A percentile compares a stretch with the other conserved stretches of the same genome.
phyloP scores from a whole-genome alignment of 2,797 vertebrate species.

The Gambelia wislizenii region DNA sequence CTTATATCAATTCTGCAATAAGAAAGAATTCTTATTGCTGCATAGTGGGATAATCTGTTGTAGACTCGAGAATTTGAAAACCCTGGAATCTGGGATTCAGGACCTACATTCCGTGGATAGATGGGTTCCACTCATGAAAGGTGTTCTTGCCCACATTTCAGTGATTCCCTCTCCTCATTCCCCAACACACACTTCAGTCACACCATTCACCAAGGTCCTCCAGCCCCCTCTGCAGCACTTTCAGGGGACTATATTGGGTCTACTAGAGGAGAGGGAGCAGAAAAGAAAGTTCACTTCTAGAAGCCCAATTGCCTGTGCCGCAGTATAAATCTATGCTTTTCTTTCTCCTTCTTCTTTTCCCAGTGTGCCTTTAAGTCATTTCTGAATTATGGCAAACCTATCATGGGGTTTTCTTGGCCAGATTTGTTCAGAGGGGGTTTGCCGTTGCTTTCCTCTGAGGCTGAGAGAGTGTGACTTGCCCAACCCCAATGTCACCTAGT shows the following conservation, averaged over 20 bases:
- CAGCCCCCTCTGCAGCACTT: neutral
- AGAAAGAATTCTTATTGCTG: neutral
- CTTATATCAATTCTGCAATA: neutral
- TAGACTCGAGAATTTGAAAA: neutral
- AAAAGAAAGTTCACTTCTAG: neutral
- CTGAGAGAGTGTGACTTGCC: no score
- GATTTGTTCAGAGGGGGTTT: no score
- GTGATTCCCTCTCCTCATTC: neutral
- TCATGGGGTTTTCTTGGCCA: no score
- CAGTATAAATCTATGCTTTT: neutral
- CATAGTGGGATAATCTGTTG: neutral
- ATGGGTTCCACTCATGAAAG: neutral
- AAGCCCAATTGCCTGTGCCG: neutral
- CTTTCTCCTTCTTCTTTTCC: no score
- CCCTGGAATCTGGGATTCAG: neutral
- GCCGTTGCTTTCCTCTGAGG: no score
- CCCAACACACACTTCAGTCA: neutral
- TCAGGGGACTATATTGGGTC: neutral
- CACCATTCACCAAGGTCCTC: neutral
- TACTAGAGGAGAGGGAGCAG: neutral
- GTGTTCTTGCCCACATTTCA: neutral
- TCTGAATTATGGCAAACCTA: neutral
- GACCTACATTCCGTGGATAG: neutral
- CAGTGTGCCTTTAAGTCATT: neutral
- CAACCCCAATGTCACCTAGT: no score